Evolutionary conservation across 2,113 vertebrate genomes (phyloP).

Genomic region (Mohoua ochrocephala): DNA sequence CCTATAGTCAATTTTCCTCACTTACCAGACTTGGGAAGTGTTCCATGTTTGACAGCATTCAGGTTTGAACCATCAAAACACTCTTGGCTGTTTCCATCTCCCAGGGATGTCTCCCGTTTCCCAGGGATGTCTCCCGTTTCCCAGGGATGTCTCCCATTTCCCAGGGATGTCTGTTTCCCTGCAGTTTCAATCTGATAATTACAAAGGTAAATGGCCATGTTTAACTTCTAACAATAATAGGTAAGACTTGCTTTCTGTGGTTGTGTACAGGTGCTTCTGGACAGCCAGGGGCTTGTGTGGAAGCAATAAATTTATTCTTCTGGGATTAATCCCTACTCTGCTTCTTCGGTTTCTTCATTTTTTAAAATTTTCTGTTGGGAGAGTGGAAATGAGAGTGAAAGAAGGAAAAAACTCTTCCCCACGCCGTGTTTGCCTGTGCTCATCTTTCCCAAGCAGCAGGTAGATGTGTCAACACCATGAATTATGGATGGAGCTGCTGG

Average conservation of each 20-base stretch:
- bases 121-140: no score
- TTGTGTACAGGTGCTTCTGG: neutral
- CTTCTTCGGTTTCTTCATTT: neutral
- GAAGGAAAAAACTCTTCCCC: neutral
- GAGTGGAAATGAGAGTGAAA: neutral
- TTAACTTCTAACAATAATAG: rapidly evolving
- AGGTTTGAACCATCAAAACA: neutral
- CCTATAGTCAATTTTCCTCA: neutral
- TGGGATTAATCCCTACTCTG: neutral
- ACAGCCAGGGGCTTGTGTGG: neutral
- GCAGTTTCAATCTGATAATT: neutral
- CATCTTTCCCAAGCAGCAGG: conserved; percentile 5
- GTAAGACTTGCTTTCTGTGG: neutral
- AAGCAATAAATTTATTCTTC: neutral
- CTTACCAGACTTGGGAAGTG: neutral
- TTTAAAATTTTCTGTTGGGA: neutral
- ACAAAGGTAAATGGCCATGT: neutral
- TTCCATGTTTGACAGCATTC: rapidly evolving
- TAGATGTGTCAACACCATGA: neutral
- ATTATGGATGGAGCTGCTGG: neutral
- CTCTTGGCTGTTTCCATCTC: neutral
- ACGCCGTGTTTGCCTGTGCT: neutral
- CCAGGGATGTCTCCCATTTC: neutral
- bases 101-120: no score
- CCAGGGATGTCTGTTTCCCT: neutral